Evolutionary conservation across 2,797 vertebrate species (phyloP).

Genomic region (Orestias chungarensis): DNA sequence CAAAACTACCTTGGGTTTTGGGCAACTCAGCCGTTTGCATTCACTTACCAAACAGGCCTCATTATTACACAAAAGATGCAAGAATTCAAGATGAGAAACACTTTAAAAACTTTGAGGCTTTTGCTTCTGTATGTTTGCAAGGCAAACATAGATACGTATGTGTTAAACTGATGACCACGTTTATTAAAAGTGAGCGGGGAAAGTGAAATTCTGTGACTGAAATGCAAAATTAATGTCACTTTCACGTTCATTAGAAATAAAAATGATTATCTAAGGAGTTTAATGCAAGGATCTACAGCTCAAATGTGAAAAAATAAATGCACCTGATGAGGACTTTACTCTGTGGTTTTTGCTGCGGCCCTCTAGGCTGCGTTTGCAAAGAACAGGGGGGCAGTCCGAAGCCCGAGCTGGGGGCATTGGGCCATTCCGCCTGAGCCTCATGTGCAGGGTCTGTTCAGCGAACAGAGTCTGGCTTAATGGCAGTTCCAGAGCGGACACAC

Average conservation of each 20-base stretch:
- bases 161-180: neutral
- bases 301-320: slow-evolving; percentile 17
- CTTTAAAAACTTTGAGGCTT: neutral
- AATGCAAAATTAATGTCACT: slow-evolving; percentile 3
- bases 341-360: slow-evolving; percentile 83
- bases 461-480: slow-evolving; percentile 88
- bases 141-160: neutral
- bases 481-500: slow-evolving; percentile 84
- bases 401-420: slow-evolving; percentile 25
- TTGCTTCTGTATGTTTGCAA: neutral
- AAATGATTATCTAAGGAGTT: neutral
- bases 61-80: neutral
- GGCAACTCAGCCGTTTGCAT: neutral
- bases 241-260: slow-evolving; percentile 17
- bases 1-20: neutral
- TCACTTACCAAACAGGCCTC: neutral
- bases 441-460: slow-evolving; percentile 81
- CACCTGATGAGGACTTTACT: slow-evolving; percentile 88
- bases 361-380: slow-evolving; percentile 64
- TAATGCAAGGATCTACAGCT: neutral
- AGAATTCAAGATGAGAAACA: neutral
- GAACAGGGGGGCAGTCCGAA: slow-evolving; percentile 58
- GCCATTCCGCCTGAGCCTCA: slow-evolving; percentile 80
- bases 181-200: neutral
- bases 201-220: no score